phyloP scores from a whole-genome alignment of 2,113 vertebrate genomes.

The Atractosteus spatula region DNA sequence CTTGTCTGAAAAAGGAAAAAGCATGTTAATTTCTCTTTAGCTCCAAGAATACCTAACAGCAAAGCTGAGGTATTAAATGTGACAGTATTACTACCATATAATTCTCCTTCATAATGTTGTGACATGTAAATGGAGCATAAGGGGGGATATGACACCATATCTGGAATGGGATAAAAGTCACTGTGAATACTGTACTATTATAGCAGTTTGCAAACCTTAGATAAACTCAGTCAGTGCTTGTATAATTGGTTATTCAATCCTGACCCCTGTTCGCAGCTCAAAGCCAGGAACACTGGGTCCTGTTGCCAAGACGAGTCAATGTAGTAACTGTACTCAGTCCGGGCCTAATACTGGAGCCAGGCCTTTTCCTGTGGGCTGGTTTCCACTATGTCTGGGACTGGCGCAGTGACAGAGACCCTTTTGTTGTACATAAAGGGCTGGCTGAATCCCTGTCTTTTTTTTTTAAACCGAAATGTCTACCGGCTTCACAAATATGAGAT shows the following conservation, averaged over 20 bases:
- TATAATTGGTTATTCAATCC: conserved; percentile 96
- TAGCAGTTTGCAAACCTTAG: conserved; percentile 86
- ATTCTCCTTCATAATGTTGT: conserved; percentile 69
- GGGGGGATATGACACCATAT: conserved; percentile 75
- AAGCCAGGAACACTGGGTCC: conserved; percentile 75
- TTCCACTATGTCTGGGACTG: conserved; percentile 94
- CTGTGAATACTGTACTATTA: conserved; percentile 85
- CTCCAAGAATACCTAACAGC: conserved; percentile 52
- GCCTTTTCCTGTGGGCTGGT: conserved; percentile 95
- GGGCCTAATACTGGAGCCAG: conserved; percentile 82
- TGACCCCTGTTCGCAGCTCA: conserved; percentile 84
- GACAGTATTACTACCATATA: conserved; percentile 51
- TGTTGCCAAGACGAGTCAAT: conserved; percentile 94
- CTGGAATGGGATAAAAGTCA: conserved; percentile 77
- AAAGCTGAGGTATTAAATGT: conserved; percentile 64
- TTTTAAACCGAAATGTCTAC: conserved; percentile 64
- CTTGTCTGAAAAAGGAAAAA: not conserved
- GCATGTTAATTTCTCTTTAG: conserved; percentile 5
- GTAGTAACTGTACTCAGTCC: conserved; percentile 84
- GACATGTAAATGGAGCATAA: conserved; percentile 74
- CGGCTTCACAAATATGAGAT: conserved; percentile 91
- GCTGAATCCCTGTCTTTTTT: conserved; percentile 49
- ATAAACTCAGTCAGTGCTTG: conserved; percentile 88
- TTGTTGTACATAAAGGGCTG: conserved; percentile 85
- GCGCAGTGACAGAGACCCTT: conserved; percentile 90